Base-by-base conservation (phyloP, 2,888 invertebrate species). In the Pheosia tremula region DNA sequence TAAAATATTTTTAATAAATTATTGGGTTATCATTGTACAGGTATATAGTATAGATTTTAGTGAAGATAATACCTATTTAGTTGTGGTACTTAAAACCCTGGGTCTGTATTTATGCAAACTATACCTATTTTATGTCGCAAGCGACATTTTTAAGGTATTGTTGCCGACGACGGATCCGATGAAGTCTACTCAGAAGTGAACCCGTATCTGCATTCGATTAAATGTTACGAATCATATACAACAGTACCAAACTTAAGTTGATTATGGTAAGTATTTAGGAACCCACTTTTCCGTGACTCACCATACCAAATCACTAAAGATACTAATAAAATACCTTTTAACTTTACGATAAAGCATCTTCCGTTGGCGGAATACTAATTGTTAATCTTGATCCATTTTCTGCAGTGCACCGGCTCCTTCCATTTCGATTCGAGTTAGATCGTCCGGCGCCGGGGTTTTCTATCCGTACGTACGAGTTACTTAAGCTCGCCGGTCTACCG, bases 401-500 rank as follows among this genome's bases (percentile, higher is more conserved):
- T 5, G 38, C 37, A 38, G 24, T 4, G 37, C 53, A 36, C 37
- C 11, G 11, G 50, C 37, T 5, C 41, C 10, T n/a, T 36, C 47
- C 37, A 53, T 43, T 64, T 38, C 60, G 45, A 72, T 68, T 71
- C 62, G 65, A 71, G 72, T 70, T 67, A 66, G 67, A 69, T 70
- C 62, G 68, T 66, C 72, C 67, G 66, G 69, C 68, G 67, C 66
- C 65, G 57, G 53, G 67, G 67, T 66, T 66, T 72, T 69, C 62
- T 56, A 64, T 67, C 64, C 69, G 72, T 77, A 74, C 74, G 79
- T 78, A 78, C 79, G 74, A 24, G 24, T 72, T 68, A 78, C 76
- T 79, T 81, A 80, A 81, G 79, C 80, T 80, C 71, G 75, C 81
- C 78, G 80, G 78, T 79, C 82, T 79, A 77, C 74, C 77, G 76